phyloP scores from a whole-genome alignment of 2,797 vertebrate species.

The Cheirogaleus major region DNA sequence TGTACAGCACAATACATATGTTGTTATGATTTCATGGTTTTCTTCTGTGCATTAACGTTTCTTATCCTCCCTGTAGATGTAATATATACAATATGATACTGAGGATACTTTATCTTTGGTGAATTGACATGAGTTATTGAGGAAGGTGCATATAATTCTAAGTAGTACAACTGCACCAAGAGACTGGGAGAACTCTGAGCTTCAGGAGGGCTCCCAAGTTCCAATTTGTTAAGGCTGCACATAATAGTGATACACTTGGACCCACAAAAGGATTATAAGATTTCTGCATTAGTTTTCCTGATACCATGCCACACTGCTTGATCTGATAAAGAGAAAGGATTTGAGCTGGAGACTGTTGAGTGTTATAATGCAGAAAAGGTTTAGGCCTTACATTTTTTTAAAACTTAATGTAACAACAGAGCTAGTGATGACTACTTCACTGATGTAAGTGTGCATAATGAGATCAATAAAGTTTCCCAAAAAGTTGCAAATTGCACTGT shows the following conservation, averaged over 20 bases:
- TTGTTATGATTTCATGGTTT: background rate
- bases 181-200: background rate
- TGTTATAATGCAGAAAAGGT: background rate
- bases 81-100: background rate
- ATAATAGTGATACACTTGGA: background rate
- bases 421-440: background rate
- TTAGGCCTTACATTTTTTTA: background rate
- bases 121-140: background rate
- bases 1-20: background rate
- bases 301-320: background rate
- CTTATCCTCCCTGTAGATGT: background rate
- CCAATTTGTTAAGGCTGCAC: background rate
- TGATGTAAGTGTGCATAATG: background rate
- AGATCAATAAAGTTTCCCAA: background rate
- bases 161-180: background rate
- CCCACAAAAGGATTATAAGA: background rate
- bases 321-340: background rate
- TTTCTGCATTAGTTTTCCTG: constrained; percentile 1
- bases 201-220: background rate
- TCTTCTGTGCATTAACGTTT: background rate
- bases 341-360: background rate
- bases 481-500: background rate
- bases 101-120: background rate
- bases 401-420: background rate
- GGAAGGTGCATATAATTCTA: background rate